Base-by-base conservation (phyloP, 2,113 vertebrate genomes). In the Rhabdornis inornatus region DNA sequence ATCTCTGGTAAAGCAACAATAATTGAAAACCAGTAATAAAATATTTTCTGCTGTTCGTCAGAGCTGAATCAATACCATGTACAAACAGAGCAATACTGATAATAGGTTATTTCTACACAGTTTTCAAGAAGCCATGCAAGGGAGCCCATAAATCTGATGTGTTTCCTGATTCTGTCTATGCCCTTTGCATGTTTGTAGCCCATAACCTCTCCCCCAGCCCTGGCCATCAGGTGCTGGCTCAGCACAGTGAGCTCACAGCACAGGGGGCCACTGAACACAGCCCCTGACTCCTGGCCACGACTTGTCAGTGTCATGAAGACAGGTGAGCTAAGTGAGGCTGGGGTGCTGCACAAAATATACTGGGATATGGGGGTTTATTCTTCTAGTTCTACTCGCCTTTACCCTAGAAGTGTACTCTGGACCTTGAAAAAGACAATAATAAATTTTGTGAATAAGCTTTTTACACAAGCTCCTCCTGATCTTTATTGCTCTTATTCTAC, bases 51-150 rank as follows among this genome's bases (percentile, higher is more conserved):
- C 66, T 85, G 33, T 75, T 91, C 11, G n/a, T 66, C 53, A 70
- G 91, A 90, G 83, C 92, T 97, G 92, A 92, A 95, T 95, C 77
- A 97, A 96, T 94, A 95, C 16, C 33, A 20, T 81, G 45, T 77
- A 92, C 76, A 94, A 95, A 94, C 44, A 91, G 47, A 93, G 42
- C 9, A 33, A 65, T 40, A 75, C 35, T 87, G 90, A 87, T 96
- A 97, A 70, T 47, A 59, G 37, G 30, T 86, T 95, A 90, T 93
- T 93, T 94, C 83, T 83, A 77, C 33, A 74, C 60, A 66, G 60
- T 65, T 91, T 95, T 89, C 61, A 60, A 78, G 77, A 81, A 77
- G 47, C 33, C 81, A 39, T 55, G 71, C 45, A 90, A 87, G 65
- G 78, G 28, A 91, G 70, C 37, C 28, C 68, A 84, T 72, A 80